Conservation (phyloP, 1,140 invertebrate genomes). For the Sycophila sp. region DNA sequence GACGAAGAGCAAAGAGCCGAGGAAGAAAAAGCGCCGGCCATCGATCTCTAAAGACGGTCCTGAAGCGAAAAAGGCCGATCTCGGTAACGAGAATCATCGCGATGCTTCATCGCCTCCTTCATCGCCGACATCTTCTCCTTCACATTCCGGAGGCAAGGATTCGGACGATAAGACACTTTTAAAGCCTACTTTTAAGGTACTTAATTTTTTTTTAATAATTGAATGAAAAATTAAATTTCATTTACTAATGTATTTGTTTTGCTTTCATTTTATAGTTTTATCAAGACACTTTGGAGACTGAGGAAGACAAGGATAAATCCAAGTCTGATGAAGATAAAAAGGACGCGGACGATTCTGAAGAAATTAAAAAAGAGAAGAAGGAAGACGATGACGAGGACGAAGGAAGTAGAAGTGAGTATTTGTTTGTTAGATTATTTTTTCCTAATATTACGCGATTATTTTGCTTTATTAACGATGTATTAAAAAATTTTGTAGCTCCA, state of each 20-base stretch:
- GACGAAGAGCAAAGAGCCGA: slow-evolving; percentile 78
- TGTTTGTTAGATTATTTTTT: neutral
- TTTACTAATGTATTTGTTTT: slow-evolving; percentile 39
- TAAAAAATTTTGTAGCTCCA: slow-evolving; percentile 43
- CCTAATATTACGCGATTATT: neutral
- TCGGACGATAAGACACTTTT: slow-evolving; percentile 69
- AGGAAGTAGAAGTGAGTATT: slow-evolving; percentile 50
- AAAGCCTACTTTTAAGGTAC: slow-evolving; percentile 68
- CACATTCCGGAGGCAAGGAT: slow-evolving; percentile 43
- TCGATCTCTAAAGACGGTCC: slow-evolving; percentile 72
- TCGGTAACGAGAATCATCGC: slow-evolving; percentile 57
- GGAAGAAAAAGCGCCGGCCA: slow-evolving; percentile 79
- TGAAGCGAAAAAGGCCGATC: slow-evolving; percentile 62
- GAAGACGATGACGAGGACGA: slow-evolving; percentile 44
- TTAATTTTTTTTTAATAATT: slow-evolving; percentile 38
- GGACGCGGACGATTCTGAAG: slow-evolving; percentile 47
- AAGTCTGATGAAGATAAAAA: slow-evolving; percentile 45
- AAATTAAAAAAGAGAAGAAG: slow-evolving; percentile 42
- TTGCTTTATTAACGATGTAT: neutral
- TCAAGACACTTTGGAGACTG: slow-evolving; percentile 86
- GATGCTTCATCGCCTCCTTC: slow-evolving; percentile 57
- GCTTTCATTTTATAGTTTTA: slow-evolving; percentile 89
- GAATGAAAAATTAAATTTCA: neutral
- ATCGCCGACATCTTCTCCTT: slow-evolving; percentile 48
- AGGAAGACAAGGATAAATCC: slow-evolving; percentile 65